Evolutionary conservation across 2,797 vertebrate species (phyloP), one percentile per base, ranked within the genome.

Genomic region (Aeoliscus strigatus): DNA sequence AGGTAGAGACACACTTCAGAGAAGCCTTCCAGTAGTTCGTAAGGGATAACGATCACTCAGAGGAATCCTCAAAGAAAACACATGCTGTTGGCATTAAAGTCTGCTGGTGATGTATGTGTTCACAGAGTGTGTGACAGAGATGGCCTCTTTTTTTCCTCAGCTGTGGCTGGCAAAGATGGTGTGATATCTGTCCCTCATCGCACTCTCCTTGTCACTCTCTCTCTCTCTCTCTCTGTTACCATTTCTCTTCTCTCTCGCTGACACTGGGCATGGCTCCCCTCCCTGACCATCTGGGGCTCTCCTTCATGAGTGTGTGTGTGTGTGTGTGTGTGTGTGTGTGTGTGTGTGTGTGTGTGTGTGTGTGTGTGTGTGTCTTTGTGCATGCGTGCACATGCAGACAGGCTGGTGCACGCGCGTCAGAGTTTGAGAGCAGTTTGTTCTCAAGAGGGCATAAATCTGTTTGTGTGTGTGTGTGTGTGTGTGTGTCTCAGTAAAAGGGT

Each of bases 261-360:
- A 78, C 78, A 73, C 81, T 79, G 73, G 75, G 75, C 83, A 65
- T 61, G 40, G 48, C 57, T 73, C 54, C 66, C 73, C 76, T 79
- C 81, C 77, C 78, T 71, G 79, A 78, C 83, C 75, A 79, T 85
- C 80, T 85, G 81, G 73, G 80, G 77, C 44, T 71, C 63, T 73
- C 66, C 62, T 65, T 63, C 59, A 45, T 48, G 21, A 67, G 10
- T 13, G 29, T 39, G 39, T 32, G 32, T 21, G 44, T 33, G 39
- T 34, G 25, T 35, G 41, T 41, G 49, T 27, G 17, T 26, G 37
- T n/a, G n/a, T n/a, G n/a, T n/a, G n/a, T n/a, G n/a, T n/a, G n/a
- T n/a, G n/a, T n/a, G n/a, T n/a, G n/a, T n/a, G n/a, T n/a, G n/a
- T n/a, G n/a, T n/a, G n/a, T n/a, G n/a, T n/a, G n/a, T n/a, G n/a